Conservation (phyloP, 2,113 vertebrate genomes). For the Aphelocoma coerulescens region DNA sequence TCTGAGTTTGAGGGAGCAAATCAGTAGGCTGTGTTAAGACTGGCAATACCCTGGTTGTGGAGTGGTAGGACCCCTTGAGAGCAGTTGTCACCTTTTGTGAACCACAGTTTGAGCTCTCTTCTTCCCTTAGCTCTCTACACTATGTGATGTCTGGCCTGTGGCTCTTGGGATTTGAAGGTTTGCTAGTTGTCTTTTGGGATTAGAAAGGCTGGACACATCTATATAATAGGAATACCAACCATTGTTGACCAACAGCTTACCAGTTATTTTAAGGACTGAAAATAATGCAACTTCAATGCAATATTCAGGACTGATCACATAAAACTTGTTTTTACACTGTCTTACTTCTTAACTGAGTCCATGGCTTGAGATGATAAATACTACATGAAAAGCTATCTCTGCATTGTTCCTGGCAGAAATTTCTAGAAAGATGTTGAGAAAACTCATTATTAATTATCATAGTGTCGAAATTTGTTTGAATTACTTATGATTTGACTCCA, state of each 20-base stretch:
- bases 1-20: not conserved
- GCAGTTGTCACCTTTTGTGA: not conserved
- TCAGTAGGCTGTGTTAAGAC: not conserved
- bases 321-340: not conserved
- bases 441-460: not conserved
- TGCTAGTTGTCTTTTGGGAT: not conserved
- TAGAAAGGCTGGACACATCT: not conserved
- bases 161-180: not conserved
- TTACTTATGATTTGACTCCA: not conserved
- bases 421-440: not conserved
- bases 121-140: not conserved
- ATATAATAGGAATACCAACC: not conserved
- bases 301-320: not conserved
- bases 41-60: not conserved
- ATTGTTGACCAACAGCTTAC: not conserved
- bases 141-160: not conserved
- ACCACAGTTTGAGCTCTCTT: not conserved
- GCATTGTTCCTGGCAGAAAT: not conserved
- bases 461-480: not conserved
- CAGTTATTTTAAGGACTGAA: not conserved
- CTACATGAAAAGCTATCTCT: not conserved
- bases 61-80: not conserved
- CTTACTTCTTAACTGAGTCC: not conserved
- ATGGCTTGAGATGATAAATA: not conserved
- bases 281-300: not conserved